phyloP scores from a whole-genome alignment of 2,888 invertebrate genomes.

The Epistrophella euchroma region DNA sequence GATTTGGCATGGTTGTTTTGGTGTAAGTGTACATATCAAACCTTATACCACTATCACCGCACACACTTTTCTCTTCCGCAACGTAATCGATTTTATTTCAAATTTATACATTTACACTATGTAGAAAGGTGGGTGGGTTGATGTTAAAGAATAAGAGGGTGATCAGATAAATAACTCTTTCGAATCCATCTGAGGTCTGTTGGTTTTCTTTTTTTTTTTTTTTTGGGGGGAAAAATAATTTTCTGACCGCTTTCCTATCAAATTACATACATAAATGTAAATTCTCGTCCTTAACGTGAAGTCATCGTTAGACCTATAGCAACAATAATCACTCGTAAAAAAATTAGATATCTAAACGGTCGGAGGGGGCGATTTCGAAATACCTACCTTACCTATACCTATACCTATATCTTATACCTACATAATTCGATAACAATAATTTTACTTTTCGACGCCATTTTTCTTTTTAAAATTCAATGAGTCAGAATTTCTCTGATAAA shows the following conservation, averaged over 20 bases:
- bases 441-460: not conserved
- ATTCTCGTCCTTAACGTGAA: not conserved
- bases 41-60: conserved; percentile 20
- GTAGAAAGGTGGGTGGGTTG: not conserved
- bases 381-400: too few relatives aligned
- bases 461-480: not conserved
- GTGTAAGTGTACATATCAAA: not conserved
- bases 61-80: conserved; percentile 34
- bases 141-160: not conserved
- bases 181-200: not conserved
- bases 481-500: too few relatives aligned
- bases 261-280: not conserved
- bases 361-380: not conserved
- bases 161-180: not conserved
- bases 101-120: conserved; percentile 56
- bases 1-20: conserved; percentile 42
- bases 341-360: not conserved
- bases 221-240: not conserved
- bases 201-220: too few relatives aligned
- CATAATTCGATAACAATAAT: not conserved
- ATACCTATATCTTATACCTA: too few relatives aligned
- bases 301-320: not conserved
- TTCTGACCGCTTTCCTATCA: not conserved
- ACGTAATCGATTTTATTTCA: conserved; percentile 49
- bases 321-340: not conserved